These are phyloP conservation scores for Gymnothorax javanicus DNA, from an alignment of 2,797 vertebrate species.

Conservation along the genomic window DNA sequence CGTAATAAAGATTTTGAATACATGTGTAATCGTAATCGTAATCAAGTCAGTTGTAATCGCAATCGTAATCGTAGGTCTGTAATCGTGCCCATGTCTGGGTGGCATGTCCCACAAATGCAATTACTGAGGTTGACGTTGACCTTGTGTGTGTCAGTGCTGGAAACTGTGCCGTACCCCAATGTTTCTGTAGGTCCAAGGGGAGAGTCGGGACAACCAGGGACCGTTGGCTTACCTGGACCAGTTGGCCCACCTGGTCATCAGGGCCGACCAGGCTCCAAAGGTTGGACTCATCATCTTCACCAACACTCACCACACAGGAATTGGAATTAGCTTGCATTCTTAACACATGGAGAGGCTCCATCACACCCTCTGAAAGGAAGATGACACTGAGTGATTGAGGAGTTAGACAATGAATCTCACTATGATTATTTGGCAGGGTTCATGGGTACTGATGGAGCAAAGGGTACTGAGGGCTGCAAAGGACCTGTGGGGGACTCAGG, in stretches of 20 bases:
- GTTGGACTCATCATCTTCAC: background rate
- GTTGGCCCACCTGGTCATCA: background rate
- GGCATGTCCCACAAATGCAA: constrained; percentile 33
- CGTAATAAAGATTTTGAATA: too few species aligned
- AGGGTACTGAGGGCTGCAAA: constrained; percentile 53
- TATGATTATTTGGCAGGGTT: constrained; percentile 32
- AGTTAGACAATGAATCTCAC: background rate
- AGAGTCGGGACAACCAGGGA: constrained; percentile 5
- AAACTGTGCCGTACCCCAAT: constrained; percentile 40
- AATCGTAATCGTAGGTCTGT: too few species aligned
- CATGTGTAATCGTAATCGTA: too few species aligned
- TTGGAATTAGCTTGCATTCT: background rate
- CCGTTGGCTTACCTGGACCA: background rate
- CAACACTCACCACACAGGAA: background rate
- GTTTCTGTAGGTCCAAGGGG: constrained; percentile 34
- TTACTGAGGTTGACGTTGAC: background rate
- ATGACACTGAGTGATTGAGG: background rate
- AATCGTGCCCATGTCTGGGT: too few species aligned
- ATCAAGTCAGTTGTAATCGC: too few species aligned
- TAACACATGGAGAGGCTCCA: background rate
- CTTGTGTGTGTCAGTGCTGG: constrained; percentile 15
- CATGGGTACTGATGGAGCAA: constrained; percentile 41
- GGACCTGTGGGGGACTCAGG: constrained; percentile 60
- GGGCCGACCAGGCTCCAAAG: constrained; percentile 48
- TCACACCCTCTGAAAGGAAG: background rate